Conservation (phyloP, 1,140 invertebrate species). For the Luehdorfia chinensis region DNA sequence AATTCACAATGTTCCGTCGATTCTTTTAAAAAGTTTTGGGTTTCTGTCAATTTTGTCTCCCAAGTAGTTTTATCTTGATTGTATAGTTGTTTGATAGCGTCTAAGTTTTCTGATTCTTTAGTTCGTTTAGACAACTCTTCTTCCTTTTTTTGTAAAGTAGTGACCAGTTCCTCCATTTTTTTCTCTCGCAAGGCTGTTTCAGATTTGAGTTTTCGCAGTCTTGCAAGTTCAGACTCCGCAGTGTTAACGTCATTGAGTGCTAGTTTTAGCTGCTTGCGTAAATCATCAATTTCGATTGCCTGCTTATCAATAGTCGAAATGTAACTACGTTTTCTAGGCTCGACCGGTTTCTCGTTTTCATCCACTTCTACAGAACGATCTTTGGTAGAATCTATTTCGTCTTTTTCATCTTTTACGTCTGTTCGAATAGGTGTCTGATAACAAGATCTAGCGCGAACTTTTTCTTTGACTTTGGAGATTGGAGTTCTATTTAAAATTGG, state of each 20-base stretch:
- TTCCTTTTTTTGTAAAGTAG: conserved; percentile 83
- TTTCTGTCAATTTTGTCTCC: conserved; percentile 80
- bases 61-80: conserved; percentile 81
- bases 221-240: conserved; percentile 83
- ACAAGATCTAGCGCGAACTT: conserved; percentile 79
- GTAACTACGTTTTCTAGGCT: conserved; percentile 73
- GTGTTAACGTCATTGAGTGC: conserved; percentile 63
- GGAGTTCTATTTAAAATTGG: conserved; percentile 84
- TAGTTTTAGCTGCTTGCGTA: conserved; percentile 77
- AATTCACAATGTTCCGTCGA: conserved; percentile 80
- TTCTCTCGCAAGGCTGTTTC: conserved; percentile 82
- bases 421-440: conserved; percentile 76
- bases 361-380: conserved; percentile 58
- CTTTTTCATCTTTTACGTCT: conserved; percentile 60
- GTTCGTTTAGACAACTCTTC: conserved; percentile 82
- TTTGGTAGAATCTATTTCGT: conserved; percentile 72
- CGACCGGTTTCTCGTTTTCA: conserved; percentile 70
- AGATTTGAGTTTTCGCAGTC: conserved; percentile 82
- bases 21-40: conserved; percentile 80
- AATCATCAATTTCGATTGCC: conserved; percentile 82
- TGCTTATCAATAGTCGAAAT: conserved; percentile 81
- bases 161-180: conserved; percentile 84
- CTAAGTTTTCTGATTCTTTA: conserved; percentile 82
- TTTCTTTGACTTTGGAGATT: conserved; percentile 87
- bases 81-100: conserved; percentile 80